phyloP scores from a whole-genome alignment of 1,140 invertebrate genomes.

The Drosophila prosaltans region DNA sequence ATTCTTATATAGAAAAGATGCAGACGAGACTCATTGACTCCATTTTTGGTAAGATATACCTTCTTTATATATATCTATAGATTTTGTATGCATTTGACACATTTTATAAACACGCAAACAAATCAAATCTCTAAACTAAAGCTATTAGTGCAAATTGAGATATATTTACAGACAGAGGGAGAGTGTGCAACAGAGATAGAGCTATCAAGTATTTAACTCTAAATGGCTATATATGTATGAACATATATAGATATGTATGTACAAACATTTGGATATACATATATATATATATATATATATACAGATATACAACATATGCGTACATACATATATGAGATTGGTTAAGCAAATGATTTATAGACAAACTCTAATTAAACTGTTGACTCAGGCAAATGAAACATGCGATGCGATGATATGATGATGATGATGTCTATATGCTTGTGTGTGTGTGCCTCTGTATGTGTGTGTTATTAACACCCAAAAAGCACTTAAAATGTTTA shows the following conservation, averaged over 20 bases:
- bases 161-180: not conserved
- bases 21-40: slow-evolving; percentile 13
- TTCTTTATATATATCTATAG: not conserved
- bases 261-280: slow-evolving; percentile 1
- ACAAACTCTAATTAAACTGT: slow-evolving; percentile 75
- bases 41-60: not conserved
- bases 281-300: slow-evolving; percentile 2
- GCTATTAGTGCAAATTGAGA: slow-evolving; percentile 6
- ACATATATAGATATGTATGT: slow-evolving; percentile 2
- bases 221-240: slow-evolving; percentile 25
- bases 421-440: not conserved
- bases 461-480: slow-evolving; percentile 63
- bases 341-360: slow-evolving; percentile 60
- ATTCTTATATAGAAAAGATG: not conserved
- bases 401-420: slow-evolving; percentile 43
- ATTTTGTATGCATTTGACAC: slow-evolving; percentile 24
- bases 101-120: slow-evolving; percentile 25
- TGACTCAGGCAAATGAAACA: slow-evolving; percentile 74
- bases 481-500: slow-evolving; percentile 73
- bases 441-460: not conserved
- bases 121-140: slow-evolving; percentile 23
- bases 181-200: not conserved
- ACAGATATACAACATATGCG: not conserved
- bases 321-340: slow-evolving; percentile 39
- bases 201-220: slow-evolving; percentile 45